Conservation (phyloP, 2,888 invertebrate species). For the Mythimna impura region DNA sequence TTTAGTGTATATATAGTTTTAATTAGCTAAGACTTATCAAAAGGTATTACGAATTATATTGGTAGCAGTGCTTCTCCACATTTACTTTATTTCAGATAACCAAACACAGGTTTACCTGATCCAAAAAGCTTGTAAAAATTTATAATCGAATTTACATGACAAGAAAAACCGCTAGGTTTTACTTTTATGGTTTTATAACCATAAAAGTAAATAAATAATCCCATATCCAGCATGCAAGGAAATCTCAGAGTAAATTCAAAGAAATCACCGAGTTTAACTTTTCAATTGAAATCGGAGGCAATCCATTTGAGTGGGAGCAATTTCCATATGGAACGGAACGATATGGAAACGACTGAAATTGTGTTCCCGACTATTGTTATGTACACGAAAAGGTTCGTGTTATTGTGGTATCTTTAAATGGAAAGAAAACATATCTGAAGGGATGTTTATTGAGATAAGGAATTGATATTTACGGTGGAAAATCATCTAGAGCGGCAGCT, state of each 20-base stretch:
- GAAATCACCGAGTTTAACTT: slow-evolving; percentile 53
- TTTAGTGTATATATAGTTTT: no score
- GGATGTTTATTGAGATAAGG: background rate
- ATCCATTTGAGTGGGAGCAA: slow-evolving; percentile 64
- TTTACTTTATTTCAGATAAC: no score
- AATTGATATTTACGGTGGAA: background rate
- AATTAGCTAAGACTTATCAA: no score
- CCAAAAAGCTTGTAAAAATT: no score
- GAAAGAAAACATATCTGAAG: background rate
- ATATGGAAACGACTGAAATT: slow-evolving; percentile 49
- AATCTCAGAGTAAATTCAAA: slow-evolving; percentile 51
- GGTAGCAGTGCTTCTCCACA: no score
- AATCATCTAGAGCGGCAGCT: no score
- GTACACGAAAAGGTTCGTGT: slow-evolving; percentile 45
- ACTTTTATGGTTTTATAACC: no score
- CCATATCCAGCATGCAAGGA: slow-evolving; percentile 16
- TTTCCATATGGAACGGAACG: slow-evolving; percentile 60
- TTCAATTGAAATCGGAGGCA: slow-evolving; percentile 60
- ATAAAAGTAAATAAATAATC: slow-evolving; percentile 20
- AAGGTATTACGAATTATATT: no score
- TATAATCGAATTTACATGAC: no score
- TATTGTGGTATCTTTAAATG: slow-evolving; percentile 31
- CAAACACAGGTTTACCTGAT: no score
- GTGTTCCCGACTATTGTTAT: slow-evolving; percentile 59
- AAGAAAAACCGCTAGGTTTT: background rate